These are phyloP conservation scores for Achatina immaculata DNA, from an alignment of 1,140 invertebrate genomes.

Conservation along the genomic window DNA sequence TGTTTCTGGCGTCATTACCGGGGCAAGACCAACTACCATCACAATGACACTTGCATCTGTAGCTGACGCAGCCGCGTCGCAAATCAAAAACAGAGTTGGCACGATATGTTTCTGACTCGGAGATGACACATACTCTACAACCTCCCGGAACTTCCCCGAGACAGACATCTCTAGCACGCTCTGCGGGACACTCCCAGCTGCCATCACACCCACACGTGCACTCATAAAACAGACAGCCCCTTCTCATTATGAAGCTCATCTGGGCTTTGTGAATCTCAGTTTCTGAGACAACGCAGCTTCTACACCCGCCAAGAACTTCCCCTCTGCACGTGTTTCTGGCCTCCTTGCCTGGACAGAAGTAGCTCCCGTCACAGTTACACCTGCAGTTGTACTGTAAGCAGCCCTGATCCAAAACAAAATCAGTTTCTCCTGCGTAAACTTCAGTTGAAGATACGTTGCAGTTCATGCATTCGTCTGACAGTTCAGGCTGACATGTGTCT, in stretches of 20 bases:
- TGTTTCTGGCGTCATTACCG: slow-evolving; percentile 45
- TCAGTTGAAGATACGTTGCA: background rate
- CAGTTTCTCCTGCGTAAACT: slow-evolving; percentile 5
- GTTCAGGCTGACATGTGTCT: slow-evolving; percentile 46
- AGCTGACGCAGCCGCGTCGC: slow-evolving; percentile 48
- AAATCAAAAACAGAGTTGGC: slow-evolving; percentile 37
- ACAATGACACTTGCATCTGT: slow-evolving; percentile 55
- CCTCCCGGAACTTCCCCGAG: slow-evolving; percentile 44
- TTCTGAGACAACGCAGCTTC: slow-evolving; percentile 43
- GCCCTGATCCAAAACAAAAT: slow-evolving; percentile 8
- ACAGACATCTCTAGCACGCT: slow-evolving; percentile 42
- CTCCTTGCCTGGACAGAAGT: slow-evolving; percentile 54
- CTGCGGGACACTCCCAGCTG: slow-evolving; percentile 48
- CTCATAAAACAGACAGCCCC: slow-evolving; percentile 49
- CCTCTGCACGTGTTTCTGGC: slow-evolving; percentile 48
- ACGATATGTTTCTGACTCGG: slow-evolving; percentile 18
- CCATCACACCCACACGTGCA: slow-evolving; percentile 52
- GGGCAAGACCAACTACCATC: slow-evolving; percentile 59
- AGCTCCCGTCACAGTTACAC: slow-evolving; percentile 60
- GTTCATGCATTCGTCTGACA: background rate
- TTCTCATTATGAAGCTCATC: slow-evolving; percentile 39
- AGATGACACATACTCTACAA: slow-evolving; percentile 31
- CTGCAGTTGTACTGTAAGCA: slow-evolving; percentile 53
- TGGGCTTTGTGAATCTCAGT: slow-evolving; percentile 38
- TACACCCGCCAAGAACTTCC: slow-evolving; percentile 44